Conservation (phyloP, 2,797 vertebrate species). For the Streptopelia turtur region DNA sequence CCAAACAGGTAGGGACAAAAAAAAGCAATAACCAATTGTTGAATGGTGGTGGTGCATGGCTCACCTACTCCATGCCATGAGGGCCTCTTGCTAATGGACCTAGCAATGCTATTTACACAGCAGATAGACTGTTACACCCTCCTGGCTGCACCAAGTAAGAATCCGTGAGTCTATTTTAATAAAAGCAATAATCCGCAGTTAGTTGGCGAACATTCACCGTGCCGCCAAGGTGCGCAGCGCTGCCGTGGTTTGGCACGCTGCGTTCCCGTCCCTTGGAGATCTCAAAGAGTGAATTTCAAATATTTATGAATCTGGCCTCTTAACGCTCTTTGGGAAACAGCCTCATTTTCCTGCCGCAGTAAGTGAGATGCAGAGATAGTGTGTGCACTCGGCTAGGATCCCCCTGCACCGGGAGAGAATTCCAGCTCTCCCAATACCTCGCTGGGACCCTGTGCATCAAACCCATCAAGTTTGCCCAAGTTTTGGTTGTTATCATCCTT, state of each 20-base stretch:
- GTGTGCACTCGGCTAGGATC: neutral
- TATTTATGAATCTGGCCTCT: constrained; percentile 45
- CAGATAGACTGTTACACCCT: neutral
- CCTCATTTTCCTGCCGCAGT: neutral
- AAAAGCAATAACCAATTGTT: neutral
- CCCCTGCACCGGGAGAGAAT: neutral
- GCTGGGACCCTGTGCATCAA: neutral
- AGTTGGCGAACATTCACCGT: neutral
- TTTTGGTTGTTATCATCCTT: neutral
- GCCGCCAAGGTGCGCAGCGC: neutral
- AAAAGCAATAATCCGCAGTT: constrained; percentile 29
- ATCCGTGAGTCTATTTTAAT: constrained; percentile 8
- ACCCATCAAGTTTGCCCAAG: neutral
- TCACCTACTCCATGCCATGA: rapidly evolving
- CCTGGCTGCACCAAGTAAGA: neutral
- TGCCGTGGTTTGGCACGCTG: neutral
- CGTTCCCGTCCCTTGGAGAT: neutral
- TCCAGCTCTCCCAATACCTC: neutral
- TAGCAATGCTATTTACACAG: neutral
- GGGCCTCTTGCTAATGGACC: neutral
- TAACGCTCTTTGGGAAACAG: neutral
- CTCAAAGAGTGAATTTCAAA: constrained; percentile 24
- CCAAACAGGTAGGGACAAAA: neutral
- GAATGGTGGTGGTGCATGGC: neutral
- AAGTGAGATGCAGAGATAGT: neutral